These are phyloP conservation scores for Schrankia costaestrigalis DNA, from an alignment of 2,888 invertebrate species.

Conservation along the genomic window DNA sequence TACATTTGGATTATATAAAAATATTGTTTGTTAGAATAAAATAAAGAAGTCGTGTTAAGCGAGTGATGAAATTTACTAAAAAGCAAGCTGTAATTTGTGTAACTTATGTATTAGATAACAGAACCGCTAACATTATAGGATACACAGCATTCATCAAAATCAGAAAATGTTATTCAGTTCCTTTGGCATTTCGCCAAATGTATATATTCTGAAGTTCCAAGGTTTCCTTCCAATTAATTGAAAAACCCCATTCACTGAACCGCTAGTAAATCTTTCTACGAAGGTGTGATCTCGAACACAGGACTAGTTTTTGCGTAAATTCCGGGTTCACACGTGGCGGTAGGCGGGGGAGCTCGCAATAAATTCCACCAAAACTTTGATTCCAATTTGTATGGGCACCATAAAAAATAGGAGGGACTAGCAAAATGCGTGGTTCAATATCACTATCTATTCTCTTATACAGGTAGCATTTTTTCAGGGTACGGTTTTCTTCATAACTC, in stretches of 20 bases:
- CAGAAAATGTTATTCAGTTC: too few relatives aligned
- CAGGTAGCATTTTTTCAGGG: not conserved
- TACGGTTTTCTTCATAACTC: not conserved
- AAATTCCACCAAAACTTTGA: slow-evolving; percentile 37
- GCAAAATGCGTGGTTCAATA: slow-evolving; percentile 3
- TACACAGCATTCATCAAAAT: too few relatives aligned
- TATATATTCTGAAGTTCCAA: slow-evolving; percentile 1
- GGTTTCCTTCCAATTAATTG: slow-evolving; percentile 6
- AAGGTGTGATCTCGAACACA: slow-evolving; percentile 11
- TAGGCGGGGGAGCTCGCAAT: slow-evolving; percentile 35
- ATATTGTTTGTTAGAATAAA: too few relatives aligned
- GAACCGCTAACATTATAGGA: too few relatives aligned
- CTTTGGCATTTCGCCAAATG: too few relatives aligned
- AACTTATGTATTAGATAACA: too few relatives aligned
- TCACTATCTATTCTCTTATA: not conserved
- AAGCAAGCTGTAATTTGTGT: too few relatives aligned
- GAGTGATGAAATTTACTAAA: too few relatives aligned
- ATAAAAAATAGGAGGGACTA: slow-evolving; percentile 9
- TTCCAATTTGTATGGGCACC: slow-evolving; percentile 27
- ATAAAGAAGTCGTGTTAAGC: too few relatives aligned
- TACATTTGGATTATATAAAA: too few relatives aligned
- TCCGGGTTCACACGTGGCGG: slow-evolving; percentile 20
- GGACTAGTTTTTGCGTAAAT: slow-evolving; percentile 19
- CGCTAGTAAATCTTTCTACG: slow-evolving; percentile 17
- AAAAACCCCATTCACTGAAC: slow-evolving; percentile 6